Percentiles rank a stretch among this genome's conserved stretches.
Conservation (phyloP, 1,140 invertebrate genomes). For the Drosophila hydei region DNA sequence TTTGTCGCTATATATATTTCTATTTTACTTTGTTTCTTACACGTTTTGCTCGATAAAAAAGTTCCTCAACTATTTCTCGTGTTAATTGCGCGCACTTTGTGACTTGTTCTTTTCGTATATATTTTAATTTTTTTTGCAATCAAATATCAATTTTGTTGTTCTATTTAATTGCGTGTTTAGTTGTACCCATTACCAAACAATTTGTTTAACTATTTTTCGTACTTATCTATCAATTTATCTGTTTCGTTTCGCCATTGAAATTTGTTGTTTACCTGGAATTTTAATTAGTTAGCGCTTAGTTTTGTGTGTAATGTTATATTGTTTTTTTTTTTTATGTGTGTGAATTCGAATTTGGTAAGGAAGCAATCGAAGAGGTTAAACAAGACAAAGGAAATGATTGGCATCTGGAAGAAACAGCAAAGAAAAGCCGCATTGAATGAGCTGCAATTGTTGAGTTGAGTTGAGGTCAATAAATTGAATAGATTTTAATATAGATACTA, state of each 20-base stretch:
- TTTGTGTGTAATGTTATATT: slow-evolving; percentile 22
- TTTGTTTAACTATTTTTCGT: slow-evolving; percentile 17
- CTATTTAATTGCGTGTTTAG: slow-evolving; percentile 49
- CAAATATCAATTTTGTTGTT: slow-evolving; percentile 27
- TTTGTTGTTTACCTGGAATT: slow-evolving; percentile 20
- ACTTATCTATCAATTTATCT: slow-evolving; percentile 41
- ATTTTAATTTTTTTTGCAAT: slow-evolving; percentile 38
- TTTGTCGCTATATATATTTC: slow-evolving; percentile 1
- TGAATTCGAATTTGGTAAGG: slow-evolving; percentile 7
- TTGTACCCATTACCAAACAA: slow-evolving; percentile 34
- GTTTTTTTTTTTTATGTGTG: slow-evolving; percentile 10
- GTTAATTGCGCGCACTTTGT: slow-evolving; percentile 51
- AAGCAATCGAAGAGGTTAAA: neutral
- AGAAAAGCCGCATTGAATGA: slow-evolving; percentile 24
- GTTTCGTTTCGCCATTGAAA: slow-evolving; percentile 23
- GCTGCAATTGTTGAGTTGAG: neutral
- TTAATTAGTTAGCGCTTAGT: slow-evolving; percentile 29
- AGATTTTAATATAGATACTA: no score
- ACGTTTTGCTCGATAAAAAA: slow-evolving; percentile 46
- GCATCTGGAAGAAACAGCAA: neutral
- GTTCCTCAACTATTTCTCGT: slow-evolving; percentile 18
- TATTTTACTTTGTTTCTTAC: slow-evolving; percentile 46
- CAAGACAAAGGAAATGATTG: slow-evolving; percentile 21
- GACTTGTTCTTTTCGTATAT: slow-evolving; percentile 25
- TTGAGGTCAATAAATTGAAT: no score